Evolutionary conservation across 2,113 vertebrate species (phyloP), one percentile per base, ranked within the genome.

Genomic region (Coreoperca whiteheadi): DNA sequence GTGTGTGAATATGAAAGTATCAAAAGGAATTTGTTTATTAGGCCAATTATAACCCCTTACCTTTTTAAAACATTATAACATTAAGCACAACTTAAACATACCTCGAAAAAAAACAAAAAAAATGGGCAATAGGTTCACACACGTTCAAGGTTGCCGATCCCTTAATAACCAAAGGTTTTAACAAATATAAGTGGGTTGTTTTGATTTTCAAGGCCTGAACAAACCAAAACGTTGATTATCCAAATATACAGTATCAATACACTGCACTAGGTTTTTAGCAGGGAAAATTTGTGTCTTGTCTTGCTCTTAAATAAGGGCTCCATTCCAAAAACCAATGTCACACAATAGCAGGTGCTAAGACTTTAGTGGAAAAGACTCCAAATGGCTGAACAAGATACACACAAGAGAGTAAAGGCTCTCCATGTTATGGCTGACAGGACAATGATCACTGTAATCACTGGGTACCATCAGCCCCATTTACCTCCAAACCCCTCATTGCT

Each of bases 381-480:
- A 82, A 69, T 65, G 54, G 30, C 28, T n/a, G 15, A 81, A 74
- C 10, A 59, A 69, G 10, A 66, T 2, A 21, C 41, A 70, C 18
- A 63, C 39, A 74, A 63, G 64, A 72, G 85, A 83, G 60, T 77
- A 51, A 61, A 89, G 48, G 72, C 65, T 60, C 70, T 46, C 23
- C 67, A 34, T 54, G 21, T 80, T 21, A 51, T n/a, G 79, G 65
- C 68, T 85, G 83, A 88, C 77, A 54, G 74, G 61, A 86, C 79
- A 21, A 79, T 64, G 69, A 87, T 90, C 65, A 69, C 84, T 80
- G 34, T 93, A 93, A 94, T 93, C 74, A 91, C 34, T 59, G 46
- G n/a, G 10, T 85, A 43, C 37, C 57, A 83, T 71, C 30, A 48
- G 41, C 54, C 75, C 59, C 14, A 57, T 82, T 74, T 53, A 66